Evolutionary conservation across 2,797 vertebrate genomes (phyloP).

Genomic region (Gouania willdenowi): DNA sequence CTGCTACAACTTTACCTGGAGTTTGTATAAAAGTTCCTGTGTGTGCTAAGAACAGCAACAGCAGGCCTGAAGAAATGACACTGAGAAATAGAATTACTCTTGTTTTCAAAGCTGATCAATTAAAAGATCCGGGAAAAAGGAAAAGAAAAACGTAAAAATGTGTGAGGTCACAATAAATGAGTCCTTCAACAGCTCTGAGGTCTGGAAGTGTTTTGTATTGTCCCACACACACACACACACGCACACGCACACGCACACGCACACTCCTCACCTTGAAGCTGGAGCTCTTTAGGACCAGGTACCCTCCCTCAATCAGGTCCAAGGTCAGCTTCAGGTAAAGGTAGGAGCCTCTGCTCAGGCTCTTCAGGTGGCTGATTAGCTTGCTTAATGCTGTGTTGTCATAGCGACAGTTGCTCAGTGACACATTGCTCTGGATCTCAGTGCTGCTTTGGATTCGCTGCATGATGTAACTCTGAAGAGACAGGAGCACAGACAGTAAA

Average conservation of each 20-base stretch:
- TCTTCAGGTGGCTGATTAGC: constrained; percentile 92
- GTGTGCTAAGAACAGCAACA: too few species aligned
- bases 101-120: too few species aligned
- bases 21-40: too few species aligned
- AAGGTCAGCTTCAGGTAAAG: constrained; percentile 96
- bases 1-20: too few species aligned
- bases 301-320: constrained; percentile 95
- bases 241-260: not conserved
- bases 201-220: too few species aligned
- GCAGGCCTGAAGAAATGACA: too few species aligned
- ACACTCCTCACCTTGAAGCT: constrained; percentile 87
- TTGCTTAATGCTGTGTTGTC: constrained; percentile 91
- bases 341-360: constrained; percentile 92
- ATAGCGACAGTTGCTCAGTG: constrained; percentile 88
- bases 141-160: too few species aligned
- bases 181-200: too few species aligned
- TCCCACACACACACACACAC: too few species aligned
- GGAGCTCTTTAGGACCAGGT: constrained; percentile 95
- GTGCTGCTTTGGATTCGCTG: constrained; percentile 92
- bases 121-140: too few species aligned
- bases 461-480: constrained; percentile 82
- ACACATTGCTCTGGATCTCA: constrained; percentile 97
- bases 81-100: too few species aligned
- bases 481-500: not conserved
- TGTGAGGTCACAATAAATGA: too few species aligned